Evolutionary conservation across 1,140 invertebrate species (phyloP), one percentile per base, ranked within the genome.

Genomic region (Drosophila nikananu): DNA sequence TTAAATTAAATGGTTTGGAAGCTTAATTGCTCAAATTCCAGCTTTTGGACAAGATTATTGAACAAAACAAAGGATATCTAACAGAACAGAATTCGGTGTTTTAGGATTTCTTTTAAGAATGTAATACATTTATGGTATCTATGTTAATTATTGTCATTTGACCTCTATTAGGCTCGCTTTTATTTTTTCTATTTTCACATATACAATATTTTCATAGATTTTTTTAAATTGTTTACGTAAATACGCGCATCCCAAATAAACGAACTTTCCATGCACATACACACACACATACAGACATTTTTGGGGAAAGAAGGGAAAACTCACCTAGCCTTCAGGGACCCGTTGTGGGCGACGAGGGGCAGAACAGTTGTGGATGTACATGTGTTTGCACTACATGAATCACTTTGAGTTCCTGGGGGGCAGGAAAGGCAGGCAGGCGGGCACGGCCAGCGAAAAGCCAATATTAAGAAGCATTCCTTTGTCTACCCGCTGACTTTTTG

Each of bases 181-280:
- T 52, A 15, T 41, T 39, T 48, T 32, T 41, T 8, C 15, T 23
- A 59, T 48, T 41, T n/a, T 41, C 52, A 49, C 42, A 75, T 73
- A 57, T 72, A 65, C 63, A 68, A 75, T 75, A 73, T 82, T 82
- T 82, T 82, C 67, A 80, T 77, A 77, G 83, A 55, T 82, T 61
- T 78, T 58, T 58, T 49, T 17, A 66, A 58, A 83, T 74, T 87
- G 77, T 87, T 87, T 89, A 81, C 81, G 81, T 89, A 89, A 89
- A 89, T 89, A 78, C 54, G 64, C 73, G 64, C 77, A 48, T 19
- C 21, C 63, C 63, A 76, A 87, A 82, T 82, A 76, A 80, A 80
- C 71, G 51, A 78, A 59, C 49, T 66, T 57, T 46, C 25, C 61
- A 52, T 39, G 25, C 44, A 65, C 41, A 72, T 39, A 61, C 27